Conservation (phyloP, 1,140 invertebrate genomes). For the Trachelipus rathkii region DNA sequence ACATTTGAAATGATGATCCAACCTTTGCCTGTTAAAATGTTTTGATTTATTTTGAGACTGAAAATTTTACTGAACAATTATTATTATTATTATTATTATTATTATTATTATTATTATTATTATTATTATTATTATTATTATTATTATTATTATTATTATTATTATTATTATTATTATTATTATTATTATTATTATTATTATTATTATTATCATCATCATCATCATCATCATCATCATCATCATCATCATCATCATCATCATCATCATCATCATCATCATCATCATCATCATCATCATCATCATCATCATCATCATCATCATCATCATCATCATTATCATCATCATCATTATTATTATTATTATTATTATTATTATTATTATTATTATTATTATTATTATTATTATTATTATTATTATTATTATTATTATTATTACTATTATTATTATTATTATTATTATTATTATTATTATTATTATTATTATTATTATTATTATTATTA, state of each 20-base stretch:
- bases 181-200: conserved; percentile 11
- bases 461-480: no score
- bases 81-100: conserved; percentile 11
- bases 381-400: conserved; percentile 11
- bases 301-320: conserved; percentile 11
- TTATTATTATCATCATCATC: conserved; percentile 11
- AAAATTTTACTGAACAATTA: no score
- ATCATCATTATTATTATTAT: conserved; percentile 11
- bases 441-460: no score
- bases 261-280: conserved; percentile 11
- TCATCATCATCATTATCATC: conserved; percentile 10
- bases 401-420: background rate
- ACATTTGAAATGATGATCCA: no score
- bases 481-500: no score
- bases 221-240: conserved; percentile 11
- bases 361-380: conserved; percentile 11
- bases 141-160: conserved; percentile 11
- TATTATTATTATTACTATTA: no score
- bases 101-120: conserved; percentile 7
- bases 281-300: conserved; percentile 11
- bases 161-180: conserved; percentile 11
- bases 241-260: conserved; percentile 11
- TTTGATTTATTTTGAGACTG: no score
- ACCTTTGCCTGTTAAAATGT: no score
- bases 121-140: conserved; percentile 11